Evolutionary conservation across 2,888 invertebrate genomes (phyloP).

Genomic region (Tipula confusa): DNA sequence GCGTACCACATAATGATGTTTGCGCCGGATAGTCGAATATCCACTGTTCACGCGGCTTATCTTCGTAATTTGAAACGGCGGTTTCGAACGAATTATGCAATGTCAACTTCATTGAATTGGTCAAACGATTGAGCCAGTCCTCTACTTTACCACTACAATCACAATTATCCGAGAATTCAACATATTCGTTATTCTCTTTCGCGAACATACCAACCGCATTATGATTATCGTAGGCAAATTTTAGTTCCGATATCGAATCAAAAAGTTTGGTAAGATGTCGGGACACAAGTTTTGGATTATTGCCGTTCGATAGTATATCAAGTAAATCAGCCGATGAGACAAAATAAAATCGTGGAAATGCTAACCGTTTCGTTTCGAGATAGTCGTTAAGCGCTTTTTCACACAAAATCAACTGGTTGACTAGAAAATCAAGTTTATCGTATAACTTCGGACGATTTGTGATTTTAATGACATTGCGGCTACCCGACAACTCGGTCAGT

Average conservation of each 20-base stretch:
- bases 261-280: constrained; percentile 87
- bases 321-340: constrained; percentile 89
- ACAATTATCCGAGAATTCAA: constrained; percentile 62
- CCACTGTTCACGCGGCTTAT: constrained; percentile 86
- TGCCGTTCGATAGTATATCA: constrained; percentile 74
- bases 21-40: constrained; percentile 90
- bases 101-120: constrained; percentile 77
- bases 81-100: constrained; percentile 73
- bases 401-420: constrained; percentile 72
- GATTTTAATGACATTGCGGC: constrained; percentile 79
- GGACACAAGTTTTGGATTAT: constrained; percentile 73
- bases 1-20: constrained; percentile 83
- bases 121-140: constrained; percentile 81
- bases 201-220: constrained; percentile 72
- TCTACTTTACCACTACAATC: constrained; percentile 92
- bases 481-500: constrained; percentile 58
- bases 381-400: constrained; percentile 94
- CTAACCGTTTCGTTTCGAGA: constrained; percentile 87
- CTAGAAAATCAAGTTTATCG: constrained; percentile 70
- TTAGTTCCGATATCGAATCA: constrained; percentile 77
- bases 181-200: constrained; percentile 73
- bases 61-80: constrained; percentile 78
- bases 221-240: constrained; percentile 33
- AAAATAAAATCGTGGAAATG: constrained; percentile 94
- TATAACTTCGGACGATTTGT: constrained; percentile 74